Evolutionary conservation across 2,113 vertebrate species (phyloP).

Genomic region (Thalassoma bifasciatum): DNA sequence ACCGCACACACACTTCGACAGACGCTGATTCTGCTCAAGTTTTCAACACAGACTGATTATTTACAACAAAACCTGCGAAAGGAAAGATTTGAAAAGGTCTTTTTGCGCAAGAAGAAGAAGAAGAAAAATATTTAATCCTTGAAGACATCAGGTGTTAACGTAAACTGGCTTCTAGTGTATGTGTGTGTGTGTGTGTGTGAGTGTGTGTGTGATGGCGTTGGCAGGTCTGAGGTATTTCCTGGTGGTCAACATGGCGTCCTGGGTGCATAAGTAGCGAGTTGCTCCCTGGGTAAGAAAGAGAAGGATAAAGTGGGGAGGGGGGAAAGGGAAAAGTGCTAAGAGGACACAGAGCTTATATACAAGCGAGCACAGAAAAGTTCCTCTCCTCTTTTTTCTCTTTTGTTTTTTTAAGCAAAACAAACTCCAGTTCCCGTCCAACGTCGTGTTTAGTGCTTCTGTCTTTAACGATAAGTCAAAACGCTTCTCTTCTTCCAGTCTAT

Average conservation of each 20-base stretch:
- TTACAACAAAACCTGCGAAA: conserved; percentile 58
- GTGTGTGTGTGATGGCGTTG: conserved; percentile 19
- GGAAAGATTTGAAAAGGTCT: neutral
- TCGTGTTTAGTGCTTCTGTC: too few species aligned
- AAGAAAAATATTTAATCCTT: conserved; percentile 34
- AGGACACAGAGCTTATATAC: conserved; percentile 85
- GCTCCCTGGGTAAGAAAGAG: conserved; percentile 66
- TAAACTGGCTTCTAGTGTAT: conserved; percentile 45
- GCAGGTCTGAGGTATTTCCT: conserved; percentile 85
- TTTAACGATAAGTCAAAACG: too few species aligned
- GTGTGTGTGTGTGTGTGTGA: too few species aligned
- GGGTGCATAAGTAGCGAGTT: conserved; percentile 82
- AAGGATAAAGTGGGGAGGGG: conserved; percentile 29
- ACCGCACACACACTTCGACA: neutral
- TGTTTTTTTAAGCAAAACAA: conserved; percentile 27
- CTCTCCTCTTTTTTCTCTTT: conserved; percentile 11
- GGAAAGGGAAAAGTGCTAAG: conserved; percentile 77
- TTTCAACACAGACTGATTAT: conserved; percentile 66
- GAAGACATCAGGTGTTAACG: conserved; percentile 66
- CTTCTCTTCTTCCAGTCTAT: too few species aligned
- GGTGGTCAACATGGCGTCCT: conserved; percentile 78
- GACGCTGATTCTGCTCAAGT: too few species aligned
- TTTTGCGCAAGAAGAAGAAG: conserved; percentile 16
- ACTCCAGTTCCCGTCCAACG: conserved; percentile 35
- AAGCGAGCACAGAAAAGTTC: conserved; percentile 72